Conservation (phyloP, 2,888 invertebrate genomes). For the Andrena camellia region DNA sequence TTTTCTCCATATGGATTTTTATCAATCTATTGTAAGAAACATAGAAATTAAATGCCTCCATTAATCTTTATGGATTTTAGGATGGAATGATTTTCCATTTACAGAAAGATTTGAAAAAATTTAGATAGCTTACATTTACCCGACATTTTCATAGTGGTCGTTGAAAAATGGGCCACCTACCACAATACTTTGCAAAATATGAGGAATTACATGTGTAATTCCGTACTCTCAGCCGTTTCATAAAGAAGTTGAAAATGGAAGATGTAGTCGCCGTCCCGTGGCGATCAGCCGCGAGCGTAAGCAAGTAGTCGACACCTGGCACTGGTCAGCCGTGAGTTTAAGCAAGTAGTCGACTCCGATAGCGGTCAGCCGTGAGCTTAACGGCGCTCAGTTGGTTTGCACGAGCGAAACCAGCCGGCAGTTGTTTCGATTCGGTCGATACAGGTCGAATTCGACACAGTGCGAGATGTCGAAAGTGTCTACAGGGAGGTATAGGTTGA, state of each 20-base stretch:
- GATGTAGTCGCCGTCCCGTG: background rate
- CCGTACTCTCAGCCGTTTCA: background rate
- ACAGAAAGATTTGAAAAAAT: no score
- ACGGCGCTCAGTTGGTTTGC: conserved; percentile 43
- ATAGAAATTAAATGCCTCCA: no score
- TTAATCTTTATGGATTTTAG: no score
- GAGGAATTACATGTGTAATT: background rate
- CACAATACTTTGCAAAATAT: no score
- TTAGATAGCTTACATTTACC: no score
- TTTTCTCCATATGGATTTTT: no score
- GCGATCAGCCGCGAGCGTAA: background rate
- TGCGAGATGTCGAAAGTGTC: conserved; percentile 71
- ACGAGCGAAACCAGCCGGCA: conserved; percentile 33
- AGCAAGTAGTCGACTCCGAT: conserved; percentile 39
- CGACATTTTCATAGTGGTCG: background rate
- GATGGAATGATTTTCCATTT: no score
- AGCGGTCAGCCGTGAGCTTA: conserved; percentile 51
- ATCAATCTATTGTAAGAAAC: no score
- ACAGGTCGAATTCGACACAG: conserved; percentile 67
- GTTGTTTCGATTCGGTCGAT: conserved; percentile 59
- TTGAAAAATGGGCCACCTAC: background rate
- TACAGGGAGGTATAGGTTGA: conserved; percentile 71
- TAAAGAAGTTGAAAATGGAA: background rate
- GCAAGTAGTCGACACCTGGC: conserved; percentile 9
- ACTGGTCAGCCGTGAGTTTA: conserved; percentile 2